phyloP scores from a whole-genome alignment of 2,113 vertebrate species.

The Rattus rattus region DNA sequence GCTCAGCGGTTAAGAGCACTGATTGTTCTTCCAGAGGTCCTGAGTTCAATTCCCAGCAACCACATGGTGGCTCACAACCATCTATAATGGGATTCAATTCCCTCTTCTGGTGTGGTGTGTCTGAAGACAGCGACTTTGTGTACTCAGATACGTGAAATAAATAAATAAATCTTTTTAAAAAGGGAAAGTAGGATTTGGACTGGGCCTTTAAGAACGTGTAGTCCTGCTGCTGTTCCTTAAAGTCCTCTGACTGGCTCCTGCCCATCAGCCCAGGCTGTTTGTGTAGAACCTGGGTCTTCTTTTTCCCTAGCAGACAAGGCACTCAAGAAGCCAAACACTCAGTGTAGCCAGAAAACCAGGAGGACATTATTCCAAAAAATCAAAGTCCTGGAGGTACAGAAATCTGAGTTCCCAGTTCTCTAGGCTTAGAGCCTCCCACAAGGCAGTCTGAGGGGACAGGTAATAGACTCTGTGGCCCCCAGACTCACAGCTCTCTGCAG shows the following conservation, averaged over 20 bases:
- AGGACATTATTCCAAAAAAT: not conserved
- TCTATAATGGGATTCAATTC: too few species aligned
- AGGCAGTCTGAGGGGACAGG: not conserved
- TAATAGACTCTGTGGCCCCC: fast-evolving
- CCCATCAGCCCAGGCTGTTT: not conserved
- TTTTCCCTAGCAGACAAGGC: not conserved
- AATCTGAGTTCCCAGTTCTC: not conserved
- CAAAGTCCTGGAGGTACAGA: not conserved
- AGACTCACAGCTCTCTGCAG: not conserved
- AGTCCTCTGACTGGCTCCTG: not conserved
- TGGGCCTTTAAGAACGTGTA: not conserved
- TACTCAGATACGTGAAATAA: too few species aligned
- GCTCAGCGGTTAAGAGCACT: too few species aligned
- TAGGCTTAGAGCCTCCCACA: not conserved
- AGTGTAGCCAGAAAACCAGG: constrained; percentile 3
- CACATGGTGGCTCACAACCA: too few species aligned
- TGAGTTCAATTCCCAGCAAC: too few species aligned
- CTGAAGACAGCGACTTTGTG: too few species aligned
- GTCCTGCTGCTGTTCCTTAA: not conserved
- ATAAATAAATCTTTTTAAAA: too few species aligned
- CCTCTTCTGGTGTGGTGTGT: too few species aligned
- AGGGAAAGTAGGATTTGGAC: not conserved
- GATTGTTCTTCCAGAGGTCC: too few species aligned
- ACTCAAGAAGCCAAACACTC: not conserved
- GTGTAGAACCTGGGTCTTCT: not conserved